Percentiles rank a stretch among this genome's conserved stretches.
Conservation (phyloP, 2,888 invertebrate species). For the Arrhopalites spinosus region DNA sequence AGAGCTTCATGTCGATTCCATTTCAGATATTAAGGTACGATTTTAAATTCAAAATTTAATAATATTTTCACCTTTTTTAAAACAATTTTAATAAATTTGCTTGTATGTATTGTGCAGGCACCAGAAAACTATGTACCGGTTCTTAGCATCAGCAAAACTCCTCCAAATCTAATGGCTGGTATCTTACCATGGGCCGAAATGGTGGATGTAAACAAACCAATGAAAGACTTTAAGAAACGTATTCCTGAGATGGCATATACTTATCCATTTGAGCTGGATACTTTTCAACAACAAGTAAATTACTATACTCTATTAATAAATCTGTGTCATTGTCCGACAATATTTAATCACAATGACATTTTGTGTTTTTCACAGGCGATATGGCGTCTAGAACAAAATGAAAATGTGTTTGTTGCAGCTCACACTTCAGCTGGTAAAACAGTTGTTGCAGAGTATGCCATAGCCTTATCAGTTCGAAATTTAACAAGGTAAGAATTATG, state of each 20-base stretch:
- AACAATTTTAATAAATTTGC: too few species aligned
- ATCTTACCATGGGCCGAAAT: constrained; percentile 83
- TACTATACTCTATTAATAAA: constrained; percentile 8
- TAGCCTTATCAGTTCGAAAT: constrained; percentile 90
- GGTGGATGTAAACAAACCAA: constrained; percentile 79
- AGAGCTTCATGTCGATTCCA: too few species aligned
- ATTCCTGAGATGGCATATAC: constrained; percentile 83
- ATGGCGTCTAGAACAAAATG: constrained; percentile 86
- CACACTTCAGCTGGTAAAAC: constrained; percentile 99
- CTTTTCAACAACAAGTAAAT: constrained; percentile 86
- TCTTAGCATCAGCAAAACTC: constrained; percentile 69
- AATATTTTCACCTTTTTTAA: too few species aligned
- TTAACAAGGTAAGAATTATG: constrained; percentile 72
- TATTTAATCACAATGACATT: too few species aligned
- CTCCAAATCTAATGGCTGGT: constrained; percentile 59
- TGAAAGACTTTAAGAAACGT: constrained; percentile 77
- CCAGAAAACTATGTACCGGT: constrained; percentile 65
- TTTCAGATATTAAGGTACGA: too few species aligned
- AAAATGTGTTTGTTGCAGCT: constrained; percentile 97
- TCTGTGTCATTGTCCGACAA: too few species aligned
- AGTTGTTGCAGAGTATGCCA: constrained; percentile 98
- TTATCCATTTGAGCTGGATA: constrained; percentile 91
- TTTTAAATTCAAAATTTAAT: too few species aligned
- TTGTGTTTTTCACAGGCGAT: constrained; percentile 69
- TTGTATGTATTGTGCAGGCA: too few species aligned